phyloP scores from a whole-genome alignment of 2,113 vertebrate genomes.

The Melierax canorus region DNA sequence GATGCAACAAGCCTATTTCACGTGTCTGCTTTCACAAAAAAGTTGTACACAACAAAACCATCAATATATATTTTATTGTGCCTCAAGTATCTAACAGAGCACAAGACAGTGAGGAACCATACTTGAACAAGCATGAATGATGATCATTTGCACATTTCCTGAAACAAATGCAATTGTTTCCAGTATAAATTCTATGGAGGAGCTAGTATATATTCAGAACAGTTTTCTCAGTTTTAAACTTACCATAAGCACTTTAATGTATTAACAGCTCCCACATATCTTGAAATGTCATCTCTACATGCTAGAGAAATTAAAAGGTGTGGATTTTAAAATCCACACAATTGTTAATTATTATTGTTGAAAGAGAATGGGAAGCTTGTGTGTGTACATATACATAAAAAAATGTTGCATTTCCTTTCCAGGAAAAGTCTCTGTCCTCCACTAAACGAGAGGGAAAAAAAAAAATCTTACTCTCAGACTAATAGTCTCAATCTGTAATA shows the following conservation, averaged over 20 bases:
- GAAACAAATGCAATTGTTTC: background rate
- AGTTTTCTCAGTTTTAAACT: background rate
- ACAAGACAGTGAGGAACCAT: background rate
- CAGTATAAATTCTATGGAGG: background rate
- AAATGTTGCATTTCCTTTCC: rapidly evolving
- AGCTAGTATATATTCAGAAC: background rate
- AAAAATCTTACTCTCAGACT: background rate
- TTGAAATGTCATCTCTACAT: background rate
- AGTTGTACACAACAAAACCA: background rate
- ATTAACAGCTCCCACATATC: background rate
- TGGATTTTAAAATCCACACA: background rate
- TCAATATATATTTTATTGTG: background rate
- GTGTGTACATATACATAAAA: background rate
- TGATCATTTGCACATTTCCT: background rate
- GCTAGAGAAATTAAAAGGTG: background rate
- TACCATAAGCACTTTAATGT: background rate
- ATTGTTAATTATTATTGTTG: background rate
- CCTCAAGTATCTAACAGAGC: background rate
- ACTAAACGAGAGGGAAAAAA: background rate
- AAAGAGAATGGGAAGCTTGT: background rate
- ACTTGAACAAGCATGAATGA: background rate
- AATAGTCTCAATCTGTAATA: background rate
- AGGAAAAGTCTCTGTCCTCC: background rate
- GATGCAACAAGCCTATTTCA: background rate
- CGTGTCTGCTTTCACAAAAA: background rate